Conservation (phyloP, 2,888 invertebrate genomes). For the Habrosyne pyritoides region DNA sequence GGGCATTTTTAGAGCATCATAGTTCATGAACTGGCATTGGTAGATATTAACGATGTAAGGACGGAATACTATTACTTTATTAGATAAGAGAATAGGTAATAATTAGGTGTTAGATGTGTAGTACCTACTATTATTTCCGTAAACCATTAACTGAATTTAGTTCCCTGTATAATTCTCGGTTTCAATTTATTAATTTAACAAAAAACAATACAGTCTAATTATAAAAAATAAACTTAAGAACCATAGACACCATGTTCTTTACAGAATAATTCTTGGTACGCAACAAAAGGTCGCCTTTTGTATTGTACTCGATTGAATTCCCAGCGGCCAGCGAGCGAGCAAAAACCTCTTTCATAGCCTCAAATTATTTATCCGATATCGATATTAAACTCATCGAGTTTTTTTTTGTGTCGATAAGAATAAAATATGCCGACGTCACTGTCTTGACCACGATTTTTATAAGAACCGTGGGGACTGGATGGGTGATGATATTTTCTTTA, state of each 20-base stretch:
- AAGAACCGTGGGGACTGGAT: constrained; percentile 28
- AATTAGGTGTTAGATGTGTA: too few species aligned
- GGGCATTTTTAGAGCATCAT: background rate
- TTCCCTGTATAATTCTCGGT: too few species aligned
- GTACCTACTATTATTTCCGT: too few species aligned
- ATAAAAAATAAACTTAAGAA: background rate
- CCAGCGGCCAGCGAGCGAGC: constrained; percentile 30
- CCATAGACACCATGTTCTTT: background rate
- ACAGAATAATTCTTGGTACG: background rate
- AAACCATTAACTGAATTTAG: too few species aligned
- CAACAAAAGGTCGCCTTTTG: constrained; percentile 28
- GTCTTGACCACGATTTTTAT: constrained; percentile 39
- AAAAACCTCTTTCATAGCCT: constrained; percentile 59
- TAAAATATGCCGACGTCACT: constrained; percentile 70
- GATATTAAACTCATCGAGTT: constrained; percentile 63
- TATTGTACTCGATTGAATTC: constrained; percentile 39
- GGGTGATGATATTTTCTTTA: constrained; percentile 16
- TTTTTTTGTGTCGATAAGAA: constrained; percentile 61
- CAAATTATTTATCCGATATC: constrained; percentile 68
- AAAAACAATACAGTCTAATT: too few species aligned
- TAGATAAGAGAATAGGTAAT: too few species aligned
- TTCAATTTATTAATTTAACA: too few species aligned
- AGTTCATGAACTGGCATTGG: too few species aligned
- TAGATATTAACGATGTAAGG: too few species aligned
- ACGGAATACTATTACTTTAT: too few species aligned